Conservation (phyloP, 1,140 invertebrate species). For the Antheraea mylitta region DNA sequence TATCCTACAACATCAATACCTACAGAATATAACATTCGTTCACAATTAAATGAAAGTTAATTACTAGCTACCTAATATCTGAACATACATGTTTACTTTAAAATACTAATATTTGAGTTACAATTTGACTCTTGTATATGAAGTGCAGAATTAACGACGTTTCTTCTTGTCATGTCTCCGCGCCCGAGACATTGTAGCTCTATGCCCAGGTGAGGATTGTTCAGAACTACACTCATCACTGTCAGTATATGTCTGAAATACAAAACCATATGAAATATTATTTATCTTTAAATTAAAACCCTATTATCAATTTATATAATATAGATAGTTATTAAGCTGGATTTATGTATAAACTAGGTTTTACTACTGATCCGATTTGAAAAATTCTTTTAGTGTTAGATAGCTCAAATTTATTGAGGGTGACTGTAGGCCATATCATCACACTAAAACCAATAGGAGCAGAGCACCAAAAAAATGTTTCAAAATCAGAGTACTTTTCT, state of each 20-base stretch:
- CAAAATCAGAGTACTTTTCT: too few species aligned
- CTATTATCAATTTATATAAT: too few species aligned
- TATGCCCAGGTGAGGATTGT: slow-evolving; percentile 66
- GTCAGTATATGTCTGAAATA: slow-evolving; percentile 63
- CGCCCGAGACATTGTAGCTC: slow-evolving; percentile 54
- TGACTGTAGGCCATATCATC: too few species aligned
- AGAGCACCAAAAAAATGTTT: too few species aligned
- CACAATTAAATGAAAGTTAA: not conserved
- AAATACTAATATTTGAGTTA: not conserved
- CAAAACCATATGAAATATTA: too few species aligned
- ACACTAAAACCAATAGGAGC: too few species aligned
- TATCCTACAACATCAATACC: not conserved
- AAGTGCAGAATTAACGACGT: slow-evolving; percentile 40
- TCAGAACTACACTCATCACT: slow-evolving; percentile 72
- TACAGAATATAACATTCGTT: not conserved
- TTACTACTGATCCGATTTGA: too few species aligned
- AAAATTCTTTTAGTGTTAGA: too few species aligned
- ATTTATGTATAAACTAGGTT: too few species aligned
- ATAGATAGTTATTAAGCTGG: too few species aligned
- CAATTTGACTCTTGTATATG: slow-evolving; percentile 3
- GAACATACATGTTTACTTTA: not conserved
- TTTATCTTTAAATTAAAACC: too few species aligned
- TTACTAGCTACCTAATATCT: not conserved
- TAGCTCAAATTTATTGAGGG: too few species aligned
- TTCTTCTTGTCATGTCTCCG: slow-evolving; percentile 70